phyloP scores from a whole-genome alignment of 2,888 invertebrate genomes.

The Rhodophaea formosa region DNA sequence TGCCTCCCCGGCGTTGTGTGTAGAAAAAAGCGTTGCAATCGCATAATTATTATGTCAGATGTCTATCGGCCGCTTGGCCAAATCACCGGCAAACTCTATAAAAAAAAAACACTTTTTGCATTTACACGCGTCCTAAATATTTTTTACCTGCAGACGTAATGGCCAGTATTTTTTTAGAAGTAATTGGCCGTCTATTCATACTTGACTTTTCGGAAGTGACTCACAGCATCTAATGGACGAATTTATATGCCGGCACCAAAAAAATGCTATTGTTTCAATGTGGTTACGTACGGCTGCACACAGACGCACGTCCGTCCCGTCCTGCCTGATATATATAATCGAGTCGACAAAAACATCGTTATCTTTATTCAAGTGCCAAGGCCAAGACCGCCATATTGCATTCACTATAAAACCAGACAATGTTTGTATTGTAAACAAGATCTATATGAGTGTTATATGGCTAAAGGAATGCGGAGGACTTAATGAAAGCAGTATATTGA shows the following conservation, averaged over 20 bases:
- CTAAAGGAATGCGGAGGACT: conserved; percentile 15
- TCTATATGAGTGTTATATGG: conserved; percentile 26
- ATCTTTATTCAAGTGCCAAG: conserved; percentile 73
- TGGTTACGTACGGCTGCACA: conserved; percentile 23
- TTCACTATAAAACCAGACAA: conserved; percentile 44
- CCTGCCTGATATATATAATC: conserved; percentile 67
- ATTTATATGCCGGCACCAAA: background rate
- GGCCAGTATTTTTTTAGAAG: background rate
- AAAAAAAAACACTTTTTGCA: background rate
- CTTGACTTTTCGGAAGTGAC: background rate
- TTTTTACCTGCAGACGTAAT: background rate
- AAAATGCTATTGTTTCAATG: background rate
- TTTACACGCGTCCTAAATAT: background rate
- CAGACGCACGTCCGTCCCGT: conserved; percentile 39
- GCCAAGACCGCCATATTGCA: conserved; percentile 71
- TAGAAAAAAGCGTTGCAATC: too few relatives aligned
- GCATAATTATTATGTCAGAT: too few relatives aligned
- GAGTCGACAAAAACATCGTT: conserved; percentile 71
- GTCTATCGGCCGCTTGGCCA: too few relatives aligned
- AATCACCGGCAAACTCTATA: too few relatives aligned
- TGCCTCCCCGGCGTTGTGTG: too few relatives aligned
- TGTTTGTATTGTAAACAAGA: conserved; percentile 63
- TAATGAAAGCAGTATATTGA: conserved; percentile 26
- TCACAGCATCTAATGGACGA: background rate
- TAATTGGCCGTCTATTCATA: background rate